Evolutionary conservation across 2,113 vertebrate species (phyloP), one percentile per base, ranked within the genome.

Genomic region (Peromyscus maniculatus): DNA sequence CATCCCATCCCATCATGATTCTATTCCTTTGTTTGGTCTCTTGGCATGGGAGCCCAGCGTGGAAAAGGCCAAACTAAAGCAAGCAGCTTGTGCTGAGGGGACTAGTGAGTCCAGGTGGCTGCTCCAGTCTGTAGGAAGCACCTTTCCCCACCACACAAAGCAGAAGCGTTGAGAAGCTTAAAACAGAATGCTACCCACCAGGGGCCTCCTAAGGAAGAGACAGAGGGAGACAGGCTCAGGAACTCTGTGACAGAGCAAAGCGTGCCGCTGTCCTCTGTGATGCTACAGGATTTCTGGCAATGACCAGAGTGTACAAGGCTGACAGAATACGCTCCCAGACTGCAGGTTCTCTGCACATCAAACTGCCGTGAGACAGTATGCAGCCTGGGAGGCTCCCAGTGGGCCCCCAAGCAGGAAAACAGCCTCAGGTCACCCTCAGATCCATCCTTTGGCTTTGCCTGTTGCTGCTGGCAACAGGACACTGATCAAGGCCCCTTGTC

Each of bases 171-270:
- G 26, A 46, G 0, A 17, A 74, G 13, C 52, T 57, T 57, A 57
- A 78, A 59, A 43, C 24, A 93, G 28, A 19, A 10, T 1, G 26
- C 28, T 15, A 24, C 22, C 15, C 59, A 1, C 11, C 3, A 11
- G 39, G 67, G 5, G 24, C 87, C 87, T 80, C 55, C 52, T 66
- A 43, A n/a, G 15, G 28, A 88, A 55, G 43, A 78, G 57, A 62
- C 28, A 52, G 6, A 31, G 77, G 67, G 77, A 46, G 87, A 52
- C 17, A 33, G 80, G 77, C 39, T 80, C 31, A 24, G 28, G 39
- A 28, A 15, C 10, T 36, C n/a, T 46, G 1, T 1, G 1, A 28
- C 1, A 0, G 46, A 0, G 0, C 17, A 2, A 0, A 22, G 78
- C 21, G 21, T 7, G 36, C 0, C 21, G 9, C 13, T 15, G 55